Evolutionary conservation across 1,140 invertebrate species (phyloP).

Genomic region (Acyrthosiphon pisum): DNA sequence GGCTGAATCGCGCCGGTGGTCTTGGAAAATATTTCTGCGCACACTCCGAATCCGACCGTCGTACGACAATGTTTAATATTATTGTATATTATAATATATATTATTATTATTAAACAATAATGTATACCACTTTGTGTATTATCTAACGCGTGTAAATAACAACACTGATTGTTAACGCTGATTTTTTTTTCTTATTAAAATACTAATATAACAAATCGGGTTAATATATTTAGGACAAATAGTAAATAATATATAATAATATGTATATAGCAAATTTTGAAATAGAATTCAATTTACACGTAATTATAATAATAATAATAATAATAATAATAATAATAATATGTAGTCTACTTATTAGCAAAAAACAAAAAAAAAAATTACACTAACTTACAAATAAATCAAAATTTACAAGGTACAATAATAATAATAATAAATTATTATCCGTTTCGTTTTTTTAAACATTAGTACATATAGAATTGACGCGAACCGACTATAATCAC

Average conservation of each 20-base stretch:
- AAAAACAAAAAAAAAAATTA: slow-evolving; percentile 34
- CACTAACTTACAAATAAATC: slow-evolving; percentile 31
- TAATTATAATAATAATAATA: slow-evolving; percentile 40
- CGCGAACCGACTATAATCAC: neutral
- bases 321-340: slow-evolving; percentile 27
- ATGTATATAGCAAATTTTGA: slow-evolving; percentile 16
- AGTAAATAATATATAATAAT: slow-evolving; percentile 43
- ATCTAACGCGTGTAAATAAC: neutral
- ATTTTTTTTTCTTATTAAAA: slow-evolving; percentile 49
- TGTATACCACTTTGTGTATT: neutral
- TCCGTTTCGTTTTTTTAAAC: neutral
- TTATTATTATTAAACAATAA: neutral
- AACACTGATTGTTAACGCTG: slow-evolving; percentile 2
- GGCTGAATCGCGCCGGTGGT: neutral
- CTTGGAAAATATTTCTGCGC: neutral
- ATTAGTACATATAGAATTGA: neutral
- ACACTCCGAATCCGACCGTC: neutral
- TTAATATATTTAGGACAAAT: slow-evolving; percentile 50
- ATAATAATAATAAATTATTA: neutral
- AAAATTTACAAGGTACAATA: slow-evolving; percentile 29
- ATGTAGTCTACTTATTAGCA: slow-evolving; percentile 21
- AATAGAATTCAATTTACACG: slow-evolving; percentile 37
- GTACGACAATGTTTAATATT: neutral
- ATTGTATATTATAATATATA: no score
- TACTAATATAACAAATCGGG: slow-evolving; percentile 51